A percentile compares a stretch with the other conserved stretches of the same genome.
Conservation (phyloP, 1,140 invertebrate genomes). For the Medauroidea extradentata region DNA sequence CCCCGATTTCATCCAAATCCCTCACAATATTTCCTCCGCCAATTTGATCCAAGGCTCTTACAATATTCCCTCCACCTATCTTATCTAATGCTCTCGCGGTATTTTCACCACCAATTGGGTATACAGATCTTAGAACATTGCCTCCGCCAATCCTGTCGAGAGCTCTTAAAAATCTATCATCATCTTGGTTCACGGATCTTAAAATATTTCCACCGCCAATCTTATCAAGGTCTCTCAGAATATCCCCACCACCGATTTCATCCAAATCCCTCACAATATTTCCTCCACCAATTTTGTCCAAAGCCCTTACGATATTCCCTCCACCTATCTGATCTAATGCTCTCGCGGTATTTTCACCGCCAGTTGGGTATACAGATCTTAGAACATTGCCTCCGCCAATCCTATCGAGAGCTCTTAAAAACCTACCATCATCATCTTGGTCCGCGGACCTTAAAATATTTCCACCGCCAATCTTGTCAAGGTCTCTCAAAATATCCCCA, state of each 20-base stretch:
- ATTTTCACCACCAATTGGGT: conserved; percentile 45
- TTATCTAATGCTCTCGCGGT: conserved; percentile 41
- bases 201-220: conserved; percentile 47
- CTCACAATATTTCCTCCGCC: conserved; percentile 43
- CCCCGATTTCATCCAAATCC: conserved; percentile 24
- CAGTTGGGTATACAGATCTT: conserved; percentile 18
- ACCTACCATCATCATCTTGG: conserved; percentile 44
- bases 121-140: conserved; percentile 44
- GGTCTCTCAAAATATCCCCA: conserved; percentile 37
- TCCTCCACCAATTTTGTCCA: conserved; percentile 39
- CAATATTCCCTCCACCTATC: conserved; percentile 43
- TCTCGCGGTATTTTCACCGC: not conserved
- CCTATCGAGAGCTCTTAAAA: conserved; percentile 42
- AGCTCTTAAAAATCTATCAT: too few relatives aligned
- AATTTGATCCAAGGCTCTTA: conserved; percentile 33
- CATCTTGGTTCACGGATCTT: too few relatives aligned
- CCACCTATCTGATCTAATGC: conserved; percentile 44
- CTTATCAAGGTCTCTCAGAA: conserved; percentile 42
- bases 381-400: conserved; percentile 42
- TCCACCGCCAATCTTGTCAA: conserved; percentile 27
- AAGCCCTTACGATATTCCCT: conserved; percentile 37
- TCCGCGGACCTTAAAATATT: conserved; percentile 41
- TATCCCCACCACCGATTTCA: conserved; percentile 29
- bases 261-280: conserved; percentile 37
- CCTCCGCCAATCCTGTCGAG: conserved; percentile 45